Base-by-base conservation (phyloP, 2,888 invertebrate species). In the Celastrina argiolus region DNA sequence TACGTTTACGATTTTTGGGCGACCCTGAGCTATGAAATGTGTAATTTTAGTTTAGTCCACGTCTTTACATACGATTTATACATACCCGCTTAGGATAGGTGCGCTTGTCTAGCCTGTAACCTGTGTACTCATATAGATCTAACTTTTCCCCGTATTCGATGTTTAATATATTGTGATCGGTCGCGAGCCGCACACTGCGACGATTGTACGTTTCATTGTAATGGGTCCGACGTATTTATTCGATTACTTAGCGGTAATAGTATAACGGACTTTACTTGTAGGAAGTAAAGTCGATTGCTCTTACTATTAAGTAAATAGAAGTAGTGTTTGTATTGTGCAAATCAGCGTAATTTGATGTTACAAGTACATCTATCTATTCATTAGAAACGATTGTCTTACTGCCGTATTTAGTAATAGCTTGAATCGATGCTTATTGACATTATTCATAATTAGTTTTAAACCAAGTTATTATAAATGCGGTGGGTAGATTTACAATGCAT, bases 141-240 rank as follows among this genome's bases (percentile, higher is more conserved):
- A 69, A 79, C 75, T 80, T 77, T 76, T 76, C 74, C 74, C 72
- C 70, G 58, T 70, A 69, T 69, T 69, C 66, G 67, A 65, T 69
- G 64, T 67, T 56, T 67, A 68, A 64, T 18, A 61, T 51, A 64
- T 56, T 22, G 42, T 28, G 36, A 28, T 65, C 73, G 78, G 80
- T 16, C 83, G 75, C 83, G 82, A 78, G 71, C 82, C 81, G 81
- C 81, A 78, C 76, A 70, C 74, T 72, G 78, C 74, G 76, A 73
- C 72, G 77, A 86, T 88, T 87, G 88, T 88, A 88, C 89, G 85
- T 90, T 90, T 89, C 89, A 89, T 86, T 85, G 87, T 87, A 84
- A 79, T 82, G 88, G 89, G 88, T 88, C 88, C 76, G 78, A 73
- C 73, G 69, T 72, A 69, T 66, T 12, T 65, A 66, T 64, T 68